Percentiles rank a stretch among this genome's conserved stretches.
These are phyloP conservation scores for Ladona fulva DNA, from an alignment of 1,140 invertebrate genomes.

Conservation along the genomic window DNA sequence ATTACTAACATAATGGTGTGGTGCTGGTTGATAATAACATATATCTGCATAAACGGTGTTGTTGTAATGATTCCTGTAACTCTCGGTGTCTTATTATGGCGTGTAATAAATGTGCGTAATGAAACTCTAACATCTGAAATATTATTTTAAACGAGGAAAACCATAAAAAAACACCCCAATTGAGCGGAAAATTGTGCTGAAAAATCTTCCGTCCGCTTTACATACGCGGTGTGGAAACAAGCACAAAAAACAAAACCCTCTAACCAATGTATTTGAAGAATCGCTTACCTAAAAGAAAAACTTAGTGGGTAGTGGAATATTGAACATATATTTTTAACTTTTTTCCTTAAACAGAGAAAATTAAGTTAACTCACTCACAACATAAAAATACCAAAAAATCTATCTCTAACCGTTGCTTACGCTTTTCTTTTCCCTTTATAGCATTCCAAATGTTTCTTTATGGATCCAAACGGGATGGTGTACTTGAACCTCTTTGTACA, in stretches of 20 bases:
- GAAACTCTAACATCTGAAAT: neutral
- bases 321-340: neutral
- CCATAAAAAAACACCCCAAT: neutral
- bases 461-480: neutral
- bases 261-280: neutral
- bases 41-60: slow-evolving; percentile 9
- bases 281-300: neutral
- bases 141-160: neutral
- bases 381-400: neutral
- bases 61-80: slow-evolving; percentile 5
- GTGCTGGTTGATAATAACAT: slow-evolving; percentile 3
- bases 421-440: neutral
- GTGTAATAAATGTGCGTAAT: slow-evolving; percentile 6
- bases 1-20: neutral
- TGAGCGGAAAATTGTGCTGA: neutral
- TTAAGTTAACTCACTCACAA: too few species aligned
- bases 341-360: neutral
- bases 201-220: neutral
- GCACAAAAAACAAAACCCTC: neutral
- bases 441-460: neutral
- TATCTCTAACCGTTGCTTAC: neutral
- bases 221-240: neutral
- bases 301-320: neutral
- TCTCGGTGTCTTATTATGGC: neutral
- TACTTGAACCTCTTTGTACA: neutral